Evolutionary conservation across 2,113 vertebrate species (phyloP).

Genomic region (Accipiter virgatus): DNA sequence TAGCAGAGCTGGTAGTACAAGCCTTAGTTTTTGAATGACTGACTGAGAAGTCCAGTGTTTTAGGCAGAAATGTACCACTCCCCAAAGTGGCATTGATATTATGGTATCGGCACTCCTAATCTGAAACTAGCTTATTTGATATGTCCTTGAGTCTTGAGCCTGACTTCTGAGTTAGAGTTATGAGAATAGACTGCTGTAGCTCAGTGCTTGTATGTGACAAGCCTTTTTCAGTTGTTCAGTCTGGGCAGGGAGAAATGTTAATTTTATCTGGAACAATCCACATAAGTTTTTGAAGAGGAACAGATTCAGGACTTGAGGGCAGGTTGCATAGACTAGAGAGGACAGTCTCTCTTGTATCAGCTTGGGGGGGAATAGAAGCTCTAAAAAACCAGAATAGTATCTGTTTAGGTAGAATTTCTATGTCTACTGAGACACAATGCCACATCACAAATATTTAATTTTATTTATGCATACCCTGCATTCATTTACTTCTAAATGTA

Average conservation of each 20-base stretch:
- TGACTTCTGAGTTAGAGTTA: background rate
- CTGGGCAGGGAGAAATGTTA: background rate
- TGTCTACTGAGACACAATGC: background rate
- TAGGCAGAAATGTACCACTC: background rate
- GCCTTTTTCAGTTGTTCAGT: background rate
- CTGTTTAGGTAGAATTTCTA: background rate
- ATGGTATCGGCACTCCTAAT: background rate
- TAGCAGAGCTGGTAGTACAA: background rate
- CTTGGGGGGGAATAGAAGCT: background rate
- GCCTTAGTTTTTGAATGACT: background rate
- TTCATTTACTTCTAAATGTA: slow-evolving; percentile 19
- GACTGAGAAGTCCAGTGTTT: background rate
- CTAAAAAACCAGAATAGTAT: background rate
- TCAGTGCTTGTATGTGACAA: background rate
- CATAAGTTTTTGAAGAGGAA: background rate
- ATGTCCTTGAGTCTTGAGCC: background rate
- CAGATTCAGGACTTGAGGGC: background rate
- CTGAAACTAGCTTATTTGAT: background rate
- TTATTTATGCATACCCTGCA: slow-evolving; percentile 18
- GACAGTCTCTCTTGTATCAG: background rate
- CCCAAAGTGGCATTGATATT: background rate
- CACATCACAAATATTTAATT: slow-evolving; percentile 6
- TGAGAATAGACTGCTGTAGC: background rate
- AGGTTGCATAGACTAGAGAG: background rate
- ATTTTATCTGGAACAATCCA: background rate